Percentiles rank a stretch among this genome's conserved stretches.
Evolutionary conservation across 2,888 invertebrate genomes (phyloP).

Genomic region (Plusia festucae): DNA sequence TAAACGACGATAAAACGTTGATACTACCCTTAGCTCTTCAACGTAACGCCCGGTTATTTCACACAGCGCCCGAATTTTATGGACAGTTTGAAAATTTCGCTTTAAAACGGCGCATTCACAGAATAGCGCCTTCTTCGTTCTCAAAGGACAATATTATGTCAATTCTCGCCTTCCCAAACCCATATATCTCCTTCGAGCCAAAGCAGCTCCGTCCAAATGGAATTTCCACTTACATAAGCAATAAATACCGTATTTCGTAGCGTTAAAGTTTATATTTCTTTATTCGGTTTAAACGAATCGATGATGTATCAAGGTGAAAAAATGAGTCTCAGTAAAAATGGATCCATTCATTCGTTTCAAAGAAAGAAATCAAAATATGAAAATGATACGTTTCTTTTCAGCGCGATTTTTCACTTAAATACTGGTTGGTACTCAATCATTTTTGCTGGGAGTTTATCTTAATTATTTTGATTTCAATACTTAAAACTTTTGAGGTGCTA

Average conservation of each 20-base stretch:
- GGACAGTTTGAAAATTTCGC: slow-evolving; percentile 58
- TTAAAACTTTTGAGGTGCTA: slow-evolving; percentile 12
- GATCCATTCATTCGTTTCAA: slow-evolving; percentile 64
- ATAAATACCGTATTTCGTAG: slow-evolving; percentile 51
- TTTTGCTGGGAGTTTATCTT: slow-evolving; percentile 23
- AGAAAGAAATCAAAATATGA: slow-evolving; percentile 61
- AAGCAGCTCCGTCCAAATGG: slow-evolving; percentile 72
- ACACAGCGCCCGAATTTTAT: slow-evolving; percentile 55
- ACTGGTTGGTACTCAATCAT: slow-evolving; percentile 44
- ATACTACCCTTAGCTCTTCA: slow-evolving; percentile 34
- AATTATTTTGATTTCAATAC: slow-evolving; percentile 31
- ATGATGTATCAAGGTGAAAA: slow-evolving; percentile 62
- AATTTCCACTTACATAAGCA: slow-evolving; percentile 60
- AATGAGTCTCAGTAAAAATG: slow-evolving; percentile 64
- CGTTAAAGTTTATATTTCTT: slow-evolving; percentile 49
- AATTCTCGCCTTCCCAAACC: slow-evolving; percentile 74
- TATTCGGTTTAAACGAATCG: slow-evolving; percentile 47
- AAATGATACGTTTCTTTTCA: slow-evolving; percentile 52
- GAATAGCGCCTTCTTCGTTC: slow-evolving; percentile 53
- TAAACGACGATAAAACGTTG: slow-evolving; percentile 37
- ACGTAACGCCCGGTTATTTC: slow-evolving; percentile 37
- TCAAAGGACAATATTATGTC: slow-evolving; percentile 79
- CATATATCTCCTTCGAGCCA: slow-evolving; percentile 72
- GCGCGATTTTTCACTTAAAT: slow-evolving; percentile 53
- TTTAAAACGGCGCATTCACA: slow-evolving; percentile 60